Evolutionary conservation across 2,113 vertebrate genomes (phyloP).

Genomic region (Gavia stellata): DNA sequence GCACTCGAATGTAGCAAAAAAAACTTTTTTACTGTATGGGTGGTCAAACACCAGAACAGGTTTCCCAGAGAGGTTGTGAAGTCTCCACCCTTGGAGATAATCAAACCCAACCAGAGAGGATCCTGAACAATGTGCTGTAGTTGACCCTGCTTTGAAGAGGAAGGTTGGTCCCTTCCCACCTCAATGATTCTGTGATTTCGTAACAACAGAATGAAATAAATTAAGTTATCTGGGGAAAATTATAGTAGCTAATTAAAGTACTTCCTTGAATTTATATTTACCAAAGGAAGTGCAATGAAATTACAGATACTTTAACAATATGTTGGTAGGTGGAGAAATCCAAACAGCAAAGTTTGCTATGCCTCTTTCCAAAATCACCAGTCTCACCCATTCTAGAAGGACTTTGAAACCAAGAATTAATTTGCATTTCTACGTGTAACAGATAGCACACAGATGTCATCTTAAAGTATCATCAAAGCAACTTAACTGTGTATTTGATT

Average conservation of each 20-base stretch:
- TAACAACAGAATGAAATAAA: background rate
- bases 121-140: background rate
- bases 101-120: background rate
- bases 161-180: background rate
- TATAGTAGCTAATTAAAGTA: background rate
- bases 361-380: background rate
- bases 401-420: background rate
- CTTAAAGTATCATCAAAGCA: background rate
- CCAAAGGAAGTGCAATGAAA: background rate
- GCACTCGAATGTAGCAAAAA: background rate
- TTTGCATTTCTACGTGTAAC: slow-evolving; percentile 1
- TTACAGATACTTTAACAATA: background rate
- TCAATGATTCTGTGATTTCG: background rate
- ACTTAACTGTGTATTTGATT: background rate
- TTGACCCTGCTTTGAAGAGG: background rate
- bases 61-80: background rate
- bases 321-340: background rate
- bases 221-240: background rate
- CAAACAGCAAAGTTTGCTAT: background rate
- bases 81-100: background rate
- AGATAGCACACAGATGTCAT: background rate
- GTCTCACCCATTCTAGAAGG: background rate
- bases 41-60: background rate
- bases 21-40: background rate
- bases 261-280: background rate